Evolutionary conservation across 2,797 vertebrate species (phyloP), one percentile per base, ranked within the genome.

Genomic region (Gobionotothen gibberifrons): DNA sequence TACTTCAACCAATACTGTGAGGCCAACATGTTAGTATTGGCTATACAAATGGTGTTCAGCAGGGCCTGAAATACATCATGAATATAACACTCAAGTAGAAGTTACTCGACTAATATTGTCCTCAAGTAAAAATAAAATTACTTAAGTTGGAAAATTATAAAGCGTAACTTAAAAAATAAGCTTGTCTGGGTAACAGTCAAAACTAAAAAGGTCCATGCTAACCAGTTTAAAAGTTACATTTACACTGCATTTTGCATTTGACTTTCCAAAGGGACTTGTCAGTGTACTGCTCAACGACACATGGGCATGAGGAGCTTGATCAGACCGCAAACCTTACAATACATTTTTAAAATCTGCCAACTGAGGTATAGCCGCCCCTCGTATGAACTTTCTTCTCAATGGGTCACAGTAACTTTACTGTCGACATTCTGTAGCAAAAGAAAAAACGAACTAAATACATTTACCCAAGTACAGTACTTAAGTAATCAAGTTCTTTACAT

Each of bases 141-240:
- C 14, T 46, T 39, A 14, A 40, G 19, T 29, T 54, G 10, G 46
- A 72, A 66, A 58, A 71, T 47, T 60, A 69, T 51, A 9, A 59
- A 67, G 46, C 40, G 26, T 51, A 67, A 22, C 57, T 58, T n/a
- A 14, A 17, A 39, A 71, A 48, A 44, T n/a, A 29, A 36, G 12
- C 2, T 49, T 40, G 12, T 43, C 47, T 12, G 12, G 3, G 17
- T 22, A 15, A 9, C 11, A 49, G 51, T 39, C 22, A 39, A 15
- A 12, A 39, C 26, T 51, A 10, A 69, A 70, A 62, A 36, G 10
- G 3, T 13, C 42, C 29, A 5, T 13, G 32, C 32, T 36, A 9
- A 36, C 8, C 36, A 58, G 21, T 43, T 63, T 19, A 57, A 72
- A 54, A 1, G 1, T 70, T 49, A 6, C 21, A 19, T 32, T 52